phyloP scores from a whole-genome alignment of 64 coral and sea anemone species.

The Exaiptasia diaphana region DNA sequence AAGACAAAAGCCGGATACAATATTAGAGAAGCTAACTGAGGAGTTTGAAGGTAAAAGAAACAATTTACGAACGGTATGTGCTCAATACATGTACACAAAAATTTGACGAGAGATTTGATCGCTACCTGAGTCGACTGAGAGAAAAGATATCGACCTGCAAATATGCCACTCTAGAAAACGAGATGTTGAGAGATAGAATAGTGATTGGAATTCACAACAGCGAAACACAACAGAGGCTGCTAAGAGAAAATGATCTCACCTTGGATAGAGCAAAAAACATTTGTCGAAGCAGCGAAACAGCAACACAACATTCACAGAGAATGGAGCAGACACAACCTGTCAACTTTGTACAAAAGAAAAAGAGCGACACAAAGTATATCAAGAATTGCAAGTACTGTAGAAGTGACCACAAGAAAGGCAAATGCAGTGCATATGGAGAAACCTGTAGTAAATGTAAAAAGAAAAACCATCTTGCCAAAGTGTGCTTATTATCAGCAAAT shows the following conservation, averaged over 20 bases:
- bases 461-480: conserved; percentile 31
- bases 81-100: background rate
- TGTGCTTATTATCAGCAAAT: background rate
- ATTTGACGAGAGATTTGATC: conserved; percentile 26
- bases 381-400: conserved; percentile 43
- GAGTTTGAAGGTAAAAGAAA: conserved; percentile 48
- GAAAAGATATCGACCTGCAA: conserved; percentile 28
- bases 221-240: background rate
- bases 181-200: conserved; percentile 62
- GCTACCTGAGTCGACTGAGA: conserved; percentile 9
- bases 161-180: conserved; percentile 21
- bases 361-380: background rate
- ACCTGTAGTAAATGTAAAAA: conserved; percentile 45
- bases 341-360: background rate
- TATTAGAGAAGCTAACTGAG: conserved; percentile 40
- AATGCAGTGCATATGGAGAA: conserved; percentile 38
- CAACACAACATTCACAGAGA: conserved; percentile 1
- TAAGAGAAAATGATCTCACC: conserved; percentile 2
- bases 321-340: conserved; percentile 21
- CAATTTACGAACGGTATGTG: conserved; percentile 25
- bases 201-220: conserved; percentile 8
- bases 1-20: conserved; percentile 7
- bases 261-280: conserved; percentile 40
- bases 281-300: conserved; percentile 47
- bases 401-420: conserved; percentile 18